phyloP scores from a whole-genome alignment of 1,140 invertebrate species.

The Andricus grossulariae region DNA sequence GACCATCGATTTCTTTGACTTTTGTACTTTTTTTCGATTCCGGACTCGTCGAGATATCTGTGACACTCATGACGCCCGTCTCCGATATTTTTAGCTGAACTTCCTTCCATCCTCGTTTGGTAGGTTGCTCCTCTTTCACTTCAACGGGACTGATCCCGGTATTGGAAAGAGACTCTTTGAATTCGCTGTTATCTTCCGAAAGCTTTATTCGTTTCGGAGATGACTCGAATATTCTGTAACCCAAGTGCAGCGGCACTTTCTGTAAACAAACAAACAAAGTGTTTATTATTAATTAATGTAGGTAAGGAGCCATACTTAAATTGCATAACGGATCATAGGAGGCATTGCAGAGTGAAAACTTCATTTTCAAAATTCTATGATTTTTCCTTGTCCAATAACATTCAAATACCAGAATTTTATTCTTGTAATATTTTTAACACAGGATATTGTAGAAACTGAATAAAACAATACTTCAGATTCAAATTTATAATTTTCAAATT shows the following conservation, averaged over 20 bases:
- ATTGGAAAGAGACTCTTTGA: conserved; percentile 65
- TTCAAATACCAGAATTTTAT: no score
- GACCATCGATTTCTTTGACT: conserved; percentile 60
- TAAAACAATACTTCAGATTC: no score
- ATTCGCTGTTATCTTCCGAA: conserved; percentile 70
- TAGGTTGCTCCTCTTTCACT: conserved; percentile 55
- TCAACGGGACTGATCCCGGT: conserved; percentile 65
- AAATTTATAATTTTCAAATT: no score
- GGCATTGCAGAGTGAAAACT: no score
- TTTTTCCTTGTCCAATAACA: no score
- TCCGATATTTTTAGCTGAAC: conserved; percentile 83
- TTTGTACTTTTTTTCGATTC: conserved; percentile 64
- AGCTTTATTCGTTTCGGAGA: conserved; percentile 75
- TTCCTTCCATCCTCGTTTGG: conserved; percentile 79
- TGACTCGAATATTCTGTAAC: conserved; percentile 80
- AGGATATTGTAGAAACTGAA: no score
- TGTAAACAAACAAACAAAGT: conserved; percentile 62
- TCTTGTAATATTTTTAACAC: no score
- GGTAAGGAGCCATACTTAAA: no score
- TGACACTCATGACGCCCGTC: conserved; percentile 82
- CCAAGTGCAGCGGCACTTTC: conserved; percentile 79
- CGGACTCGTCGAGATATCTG: conserved; percentile 73
- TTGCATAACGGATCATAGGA: no score
- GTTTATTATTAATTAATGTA: no score
- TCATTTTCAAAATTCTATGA: no score